phyloP scores from a whole-genome alignment of 2,797 vertebrate genomes.

The Melanogrammus aeglefinus region DNA sequence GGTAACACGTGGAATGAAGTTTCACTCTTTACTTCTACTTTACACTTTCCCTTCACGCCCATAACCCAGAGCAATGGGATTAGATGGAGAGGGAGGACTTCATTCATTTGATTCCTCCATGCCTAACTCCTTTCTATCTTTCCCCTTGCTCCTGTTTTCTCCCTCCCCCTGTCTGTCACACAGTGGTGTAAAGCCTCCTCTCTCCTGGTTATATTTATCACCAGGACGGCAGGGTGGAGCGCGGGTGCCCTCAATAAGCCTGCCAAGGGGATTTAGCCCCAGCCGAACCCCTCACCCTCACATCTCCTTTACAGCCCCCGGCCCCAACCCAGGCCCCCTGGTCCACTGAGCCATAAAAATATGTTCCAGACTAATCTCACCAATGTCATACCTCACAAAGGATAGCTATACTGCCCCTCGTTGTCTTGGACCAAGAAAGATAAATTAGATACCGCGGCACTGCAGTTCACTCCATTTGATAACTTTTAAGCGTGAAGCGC shows the following conservation, averaged over 20 bases:
- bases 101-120: slow-evolving; percentile 39
- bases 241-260: slow-evolving; percentile 62
- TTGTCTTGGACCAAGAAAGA: slow-evolving; percentile 53
- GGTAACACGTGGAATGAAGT: neutral
- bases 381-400: slow-evolving; percentile 60
- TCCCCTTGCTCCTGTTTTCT: slow-evolving; percentile 45
- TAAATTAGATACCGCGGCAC: slow-evolving; percentile 47
- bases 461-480: slow-evolving; percentile 12
- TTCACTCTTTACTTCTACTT: neutral
- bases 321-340: neutral
- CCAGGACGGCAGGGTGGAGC: slow-evolving; percentile 61
- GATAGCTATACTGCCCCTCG: slow-evolving; percentile 36
- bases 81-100: slow-evolving; percentile 37
- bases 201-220: slow-evolving; percentile 72
- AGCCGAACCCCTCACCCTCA: slow-evolving; percentile 64
- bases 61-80: slow-evolving; percentile 37
- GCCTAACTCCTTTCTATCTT: slow-evolving; percentile 36
- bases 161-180: slow-evolving; percentile 47
- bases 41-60: slow-evolving; percentile 22
- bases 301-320: neutral
- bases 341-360: slow-evolving; percentile 55
- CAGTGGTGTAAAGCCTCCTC: slow-evolving; percentile 53
- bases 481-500: neutral
- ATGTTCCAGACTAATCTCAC: slow-evolving; percentile 55
- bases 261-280: slow-evolving; percentile 65